Conservation (phyloP, 2,113 vertebrate genomes). For the Picathartes gymnocephalus region DNA sequence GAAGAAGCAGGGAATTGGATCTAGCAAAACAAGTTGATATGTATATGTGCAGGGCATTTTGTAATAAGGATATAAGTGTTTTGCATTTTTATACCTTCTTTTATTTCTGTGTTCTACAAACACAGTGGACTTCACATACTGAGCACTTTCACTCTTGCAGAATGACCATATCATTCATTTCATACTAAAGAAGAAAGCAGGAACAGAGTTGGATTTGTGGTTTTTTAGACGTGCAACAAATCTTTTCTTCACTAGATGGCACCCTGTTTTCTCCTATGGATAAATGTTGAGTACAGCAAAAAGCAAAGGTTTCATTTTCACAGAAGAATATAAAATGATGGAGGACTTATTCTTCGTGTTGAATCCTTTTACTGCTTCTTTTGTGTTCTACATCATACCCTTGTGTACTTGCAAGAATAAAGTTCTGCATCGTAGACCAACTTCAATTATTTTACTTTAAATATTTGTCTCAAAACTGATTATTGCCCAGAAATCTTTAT, state of each 20-base stretch:
- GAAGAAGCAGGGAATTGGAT: background rate
- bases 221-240: background rate
- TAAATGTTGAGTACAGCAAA: background rate
- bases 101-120: background rate
- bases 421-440: background rate
- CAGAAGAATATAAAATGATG: background rate
- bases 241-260: constrained; percentile 34
- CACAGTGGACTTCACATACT: background rate
- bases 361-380: background rate
- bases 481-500: background rate
- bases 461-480: background rate
- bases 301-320: background rate
- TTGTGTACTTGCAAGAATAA: background rate
- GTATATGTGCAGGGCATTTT: background rate
- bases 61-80: background rate
- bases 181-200: background rate
- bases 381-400: background rate
- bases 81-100: background rate
- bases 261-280: background rate
- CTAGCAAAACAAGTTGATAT: background rate
- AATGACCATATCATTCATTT: background rate
- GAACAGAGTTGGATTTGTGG: background rate
- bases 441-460: background rate
- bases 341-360: background rate
- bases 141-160: background rate